Base-by-base conservation (phyloP, 2,888 invertebrate genomes). In the Drosophila melanosoma region DNA sequence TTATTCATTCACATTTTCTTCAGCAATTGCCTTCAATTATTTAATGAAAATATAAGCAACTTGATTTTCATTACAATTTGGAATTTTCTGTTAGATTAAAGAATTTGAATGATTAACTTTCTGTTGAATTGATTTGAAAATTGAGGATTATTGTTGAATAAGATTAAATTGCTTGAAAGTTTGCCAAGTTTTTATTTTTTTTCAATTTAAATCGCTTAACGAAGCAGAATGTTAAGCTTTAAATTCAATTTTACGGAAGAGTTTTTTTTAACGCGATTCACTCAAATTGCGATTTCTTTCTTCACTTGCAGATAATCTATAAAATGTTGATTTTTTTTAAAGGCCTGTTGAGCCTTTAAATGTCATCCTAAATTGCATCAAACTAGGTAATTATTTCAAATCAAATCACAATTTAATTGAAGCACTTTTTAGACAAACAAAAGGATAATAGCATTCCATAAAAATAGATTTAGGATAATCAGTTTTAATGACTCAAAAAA, bases 21-120 rank as follows among this genome's bases (percentile, higher is more conserved):
- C n/a, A 20, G 17, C 20, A 35, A 67, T 66, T 52, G 48, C n/a
- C 23, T 4, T 29, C 1, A 40, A 20, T 42, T 23, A 40, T 20
- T 23, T 32, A 61, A 56, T 56, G n/a, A 56, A 12, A 49, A 42
- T n/a, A 11, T 45, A 49, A 15, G 23, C 69, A 56, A 54, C 42
- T 40, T 23, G 35, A 23, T 32, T 60, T 49, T n/a, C 8, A 33
- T 40, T 71, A 56, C 29, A 73, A 73, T 64, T 36, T 49, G 2
- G 26, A 26, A 23, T 35, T 40, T 36, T 52, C 20, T 42, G 23
- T 4, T 38, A 8, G 36, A 23, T 56, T 11, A 67, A 73, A 54
- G 65, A 71, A 26, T 23, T 58, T 40, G 26, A 67, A 29, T 29
- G 20, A 60, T 53, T 49, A 64, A 61, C 69, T 58, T 76, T 62